phyloP scores from a whole-genome alignment of 1,140 invertebrate genomes.

The Augochlora pura region DNA sequence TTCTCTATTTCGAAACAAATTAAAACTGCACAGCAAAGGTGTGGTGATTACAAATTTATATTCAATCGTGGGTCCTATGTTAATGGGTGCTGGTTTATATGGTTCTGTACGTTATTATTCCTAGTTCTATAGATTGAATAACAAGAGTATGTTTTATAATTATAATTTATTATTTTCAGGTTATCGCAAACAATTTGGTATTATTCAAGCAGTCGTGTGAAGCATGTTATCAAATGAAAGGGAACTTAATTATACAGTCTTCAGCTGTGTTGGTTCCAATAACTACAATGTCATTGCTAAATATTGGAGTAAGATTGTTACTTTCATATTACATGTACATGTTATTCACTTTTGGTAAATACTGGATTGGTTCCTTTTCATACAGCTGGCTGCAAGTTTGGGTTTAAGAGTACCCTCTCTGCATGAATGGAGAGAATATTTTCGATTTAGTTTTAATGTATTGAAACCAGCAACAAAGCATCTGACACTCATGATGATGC shows the following conservation, averaged over 20 bases:
- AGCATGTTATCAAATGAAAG: conserved; percentile 78
- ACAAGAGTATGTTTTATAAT: neutral
- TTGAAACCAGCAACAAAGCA: conserved; percentile 67
- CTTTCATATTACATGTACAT: conserved; percentile 14
- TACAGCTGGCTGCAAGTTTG: conserved; percentile 77
- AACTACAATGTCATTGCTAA: conserved; percentile 73
- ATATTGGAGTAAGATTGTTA: conserved; percentile 76
- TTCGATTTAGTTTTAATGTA: conserved; percentile 70
- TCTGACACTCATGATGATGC: conserved; percentile 56
- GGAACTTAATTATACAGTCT: conserved; percentile 69
- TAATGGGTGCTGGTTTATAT: conserved; percentile 38
- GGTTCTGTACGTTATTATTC: conserved; percentile 65
- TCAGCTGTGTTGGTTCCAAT: conserved; percentile 77
- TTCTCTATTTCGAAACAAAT: conserved; percentile 60
- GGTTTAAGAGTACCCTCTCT: conserved; percentile 76
- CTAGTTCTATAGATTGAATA: neutral
- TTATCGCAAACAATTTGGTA: conserved; percentile 75
- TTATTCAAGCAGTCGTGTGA: conserved; percentile 75
- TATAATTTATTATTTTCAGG: conserved; percentile 69
- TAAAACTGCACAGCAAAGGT: conserved; percentile 65
- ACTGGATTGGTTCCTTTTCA: conserved; percentile 41
- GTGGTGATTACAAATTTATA: conserved; percentile 41
- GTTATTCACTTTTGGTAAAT: neutral
- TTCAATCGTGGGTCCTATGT: conserved; percentile 25
- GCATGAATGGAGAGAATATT: conserved; percentile 72